These are phyloP conservation scores for Dermochelys coriacea DNA, from an alignment of 2,797 vertebrate species.

Conservation along the genomic window DNA sequence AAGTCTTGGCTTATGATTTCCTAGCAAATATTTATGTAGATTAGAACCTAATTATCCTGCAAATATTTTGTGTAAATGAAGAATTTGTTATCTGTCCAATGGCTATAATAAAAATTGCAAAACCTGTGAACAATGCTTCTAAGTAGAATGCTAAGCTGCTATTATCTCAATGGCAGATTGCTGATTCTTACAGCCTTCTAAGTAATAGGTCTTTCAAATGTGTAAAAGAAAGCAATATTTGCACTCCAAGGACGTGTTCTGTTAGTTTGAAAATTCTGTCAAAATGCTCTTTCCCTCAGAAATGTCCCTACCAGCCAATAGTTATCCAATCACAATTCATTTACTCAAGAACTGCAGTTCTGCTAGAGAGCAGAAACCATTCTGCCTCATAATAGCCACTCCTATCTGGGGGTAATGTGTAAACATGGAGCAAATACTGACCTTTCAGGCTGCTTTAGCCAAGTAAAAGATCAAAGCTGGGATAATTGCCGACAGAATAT, in stretches of 20 bases:
- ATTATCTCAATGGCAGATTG: slow-evolving; percentile 53
- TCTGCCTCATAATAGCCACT: slow-evolving; percentile 49
- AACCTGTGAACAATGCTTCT: slow-evolving; percentile 31
- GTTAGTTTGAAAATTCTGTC: slow-evolving; percentile 71
- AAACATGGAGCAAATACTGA: slow-evolving; percentile 7
- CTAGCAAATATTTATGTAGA: slow-evolving; percentile 18
- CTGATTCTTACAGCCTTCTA: slow-evolving; percentile 31
- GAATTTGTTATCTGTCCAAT: slow-evolving; percentile 61
- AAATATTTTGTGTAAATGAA: slow-evolving; percentile 33
- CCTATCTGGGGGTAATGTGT: slow-evolving; percentile 15
- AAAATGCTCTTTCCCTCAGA: slow-evolving; percentile 64
- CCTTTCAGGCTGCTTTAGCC: slow-evolving; percentile 67
- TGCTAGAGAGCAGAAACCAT: slow-evolving; percentile 20
- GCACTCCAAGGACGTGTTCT: slow-evolving; percentile 52
- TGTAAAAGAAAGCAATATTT: slow-evolving; percentile 67
- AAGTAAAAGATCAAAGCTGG: slow-evolving; percentile 60
- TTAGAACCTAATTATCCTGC: slow-evolving; percentile 67
- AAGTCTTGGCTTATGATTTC: slow-evolving; percentile 60
- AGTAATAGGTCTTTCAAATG: slow-evolving; percentile 66
- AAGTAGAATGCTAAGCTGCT: slow-evolving; percentile 59
- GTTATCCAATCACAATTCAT: slow-evolving; percentile 62
- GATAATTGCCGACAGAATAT: slow-evolving; percentile 28
- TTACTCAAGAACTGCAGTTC: slow-evolving; percentile 45
- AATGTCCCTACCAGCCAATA: slow-evolving; percentile 42
- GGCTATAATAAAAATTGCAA: slow-evolving; percentile 43